Evolutionary conservation across 1,140 invertebrate genomes (phyloP).

Genomic region (Halyomorpha halys): DNA sequence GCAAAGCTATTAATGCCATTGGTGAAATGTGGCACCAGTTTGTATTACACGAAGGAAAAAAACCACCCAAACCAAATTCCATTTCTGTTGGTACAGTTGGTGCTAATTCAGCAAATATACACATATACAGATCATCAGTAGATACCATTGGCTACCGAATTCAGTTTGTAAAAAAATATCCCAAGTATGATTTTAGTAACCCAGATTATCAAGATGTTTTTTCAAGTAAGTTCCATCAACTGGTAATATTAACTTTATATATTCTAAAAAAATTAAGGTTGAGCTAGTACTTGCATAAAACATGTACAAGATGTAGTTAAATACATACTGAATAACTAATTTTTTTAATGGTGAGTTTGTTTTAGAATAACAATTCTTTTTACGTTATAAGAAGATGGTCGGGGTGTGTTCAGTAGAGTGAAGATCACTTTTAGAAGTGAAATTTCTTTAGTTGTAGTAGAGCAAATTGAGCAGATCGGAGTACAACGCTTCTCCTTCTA

Average conservation of each 20-base stretch:
- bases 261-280: neutral
- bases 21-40: conserved; percentile 18
- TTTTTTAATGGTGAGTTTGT: too few species aligned
- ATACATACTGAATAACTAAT: too few species aligned
- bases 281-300: neutral
- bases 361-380: too few species aligned
- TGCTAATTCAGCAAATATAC: neutral
- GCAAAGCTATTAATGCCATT: conserved; percentile 6
- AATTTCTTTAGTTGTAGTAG: too few species aligned
- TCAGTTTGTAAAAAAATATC: conserved; percentile 10
- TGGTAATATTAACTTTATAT: neutral
- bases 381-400: too few species aligned
- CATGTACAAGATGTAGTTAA: too few species aligned
- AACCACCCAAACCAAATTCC: conserved; percentile 1
- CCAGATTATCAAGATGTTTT: conserved; percentile 24
- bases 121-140: conserved; percentile 5
- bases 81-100: neutral
- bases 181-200: conserved; percentile 6
- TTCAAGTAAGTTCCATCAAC: conserved; percentile 20
- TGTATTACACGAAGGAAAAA: conserved; percentile 15
- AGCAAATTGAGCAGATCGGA: too few species aligned
- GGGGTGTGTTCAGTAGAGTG: too few species aligned
- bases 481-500: too few species aligned
- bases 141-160: conserved; percentile 21
- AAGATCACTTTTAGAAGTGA: too few species aligned